Evolutionary conservation across 2,113 vertebrate genomes (phyloP), one percentile per base, ranked within the genome.

Genomic region (Cacatua alba): DNA sequence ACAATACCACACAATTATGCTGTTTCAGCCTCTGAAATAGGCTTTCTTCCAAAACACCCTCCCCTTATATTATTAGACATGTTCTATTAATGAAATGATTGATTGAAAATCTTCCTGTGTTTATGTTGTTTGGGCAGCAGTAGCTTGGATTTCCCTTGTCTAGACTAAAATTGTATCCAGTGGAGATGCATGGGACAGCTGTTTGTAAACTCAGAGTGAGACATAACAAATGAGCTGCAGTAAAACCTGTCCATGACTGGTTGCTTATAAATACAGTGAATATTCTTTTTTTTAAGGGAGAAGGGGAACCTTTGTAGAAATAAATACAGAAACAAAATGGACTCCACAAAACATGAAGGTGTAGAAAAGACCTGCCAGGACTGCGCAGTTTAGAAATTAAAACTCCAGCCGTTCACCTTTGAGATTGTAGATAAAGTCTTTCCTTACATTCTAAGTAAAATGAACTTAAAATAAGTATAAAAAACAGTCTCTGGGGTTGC

Each of bases 81-180:
- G 88, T 95, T 88, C 88, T 97, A 80, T 92, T 90, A 94, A 90
- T 95, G 86, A 88, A 93, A 77, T 94, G 93, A 96, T 95, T 82
- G 96, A 97, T 87, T 92, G 86, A 91, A 94, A 91, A 95, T 94
- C 88, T 96, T 95, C 84, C 90, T 92, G 77, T 97, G 92, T 96
- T 97, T 94, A 89, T 53, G 57, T 77, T 96, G 93, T 94, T 92
- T 72, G 92, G 88, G 81, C 91, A 92, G 86, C 90, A 90, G 63
- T 87, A 82, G 92, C 64, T 82, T 94, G 96, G 86, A 80, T 94
- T 97, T 97, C 90, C 90, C 92, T n/a, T 79, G 78, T 92, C 87
- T 92, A 85, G 92, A 85, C 91, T 94, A 88, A 95, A 96, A 95
- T 91, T 82, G 82, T 88, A 90, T 91, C 57, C 51, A 88, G 75